phyloP scores from a whole-genome alignment of 2,797 vertebrate genomes.

The Dendrocincla tyrannina region DNA sequence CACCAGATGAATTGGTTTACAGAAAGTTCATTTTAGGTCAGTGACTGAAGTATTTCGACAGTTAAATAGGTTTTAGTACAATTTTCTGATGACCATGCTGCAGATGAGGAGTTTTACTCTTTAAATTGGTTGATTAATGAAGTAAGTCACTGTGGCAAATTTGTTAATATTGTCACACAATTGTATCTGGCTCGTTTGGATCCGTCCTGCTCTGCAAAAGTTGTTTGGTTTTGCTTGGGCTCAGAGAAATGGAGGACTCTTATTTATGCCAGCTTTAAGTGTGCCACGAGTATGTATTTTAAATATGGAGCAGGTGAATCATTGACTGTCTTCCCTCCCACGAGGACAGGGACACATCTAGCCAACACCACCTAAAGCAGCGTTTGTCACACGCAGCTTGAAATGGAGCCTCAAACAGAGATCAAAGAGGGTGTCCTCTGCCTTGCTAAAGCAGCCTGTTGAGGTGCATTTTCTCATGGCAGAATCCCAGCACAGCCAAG shows the following conservation, averaged over 20 bases:
- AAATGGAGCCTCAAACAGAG: not conserved
- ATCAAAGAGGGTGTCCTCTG: not conserved
- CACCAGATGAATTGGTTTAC: not conserved
- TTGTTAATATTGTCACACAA: not conserved
- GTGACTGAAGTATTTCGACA: not conserved
- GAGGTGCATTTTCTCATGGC: not conserved
- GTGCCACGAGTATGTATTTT: not conserved
- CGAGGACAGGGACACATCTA: rapidly evolving
- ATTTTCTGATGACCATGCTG: not conserved
- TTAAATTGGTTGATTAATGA: not conserved
- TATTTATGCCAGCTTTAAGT: not conserved
- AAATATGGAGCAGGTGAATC: not conserved
- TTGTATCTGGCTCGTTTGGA: not conserved
- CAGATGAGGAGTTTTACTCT: not conserved
- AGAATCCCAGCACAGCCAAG: rapidly evolving
- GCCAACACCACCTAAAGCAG: not conserved
- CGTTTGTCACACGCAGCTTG: not conserved
- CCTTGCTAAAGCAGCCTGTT: not conserved
- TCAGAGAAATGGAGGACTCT: not conserved
- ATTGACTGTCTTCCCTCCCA: rapidly evolving
- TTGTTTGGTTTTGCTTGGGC: not conserved
- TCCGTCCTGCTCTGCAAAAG: not conserved
- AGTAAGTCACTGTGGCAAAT: not conserved
- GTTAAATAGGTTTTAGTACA: not conserved
- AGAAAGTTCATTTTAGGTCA: not conserved